Base-by-base conservation (phyloP, 2,113 vertebrate genomes). In the Chinchilla lanigera region DNA sequence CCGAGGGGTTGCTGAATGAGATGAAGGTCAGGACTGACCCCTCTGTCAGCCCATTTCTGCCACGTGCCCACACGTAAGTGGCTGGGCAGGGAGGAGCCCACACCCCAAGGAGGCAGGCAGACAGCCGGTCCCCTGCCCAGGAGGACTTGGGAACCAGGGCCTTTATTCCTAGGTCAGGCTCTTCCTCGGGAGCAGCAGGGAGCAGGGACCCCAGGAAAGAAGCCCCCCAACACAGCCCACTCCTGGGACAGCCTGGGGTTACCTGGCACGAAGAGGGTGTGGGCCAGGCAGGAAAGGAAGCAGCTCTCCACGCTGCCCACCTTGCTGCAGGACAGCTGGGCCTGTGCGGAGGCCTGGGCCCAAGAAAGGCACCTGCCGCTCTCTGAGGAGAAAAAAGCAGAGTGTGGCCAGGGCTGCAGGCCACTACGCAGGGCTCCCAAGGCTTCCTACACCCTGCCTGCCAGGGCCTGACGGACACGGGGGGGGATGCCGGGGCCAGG, bases 191-290 rank as follows among this genome's bases (percentile, higher is more conserved):
- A 71, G 54, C 58, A 35, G 47, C 28, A 58, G 73, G 91, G 77
- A 73, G 52, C 22, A 20, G 44, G 41, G 1, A 38, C 81, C 54
- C n/a, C 44, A 65, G 30, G 50, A 50, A 22, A 54, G 77, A 35
- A 35, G 2, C 35, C 26, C 38, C 4, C 69, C 47, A 8, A 61
- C 82, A n/a, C 44, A 3, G 0, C 44, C 80, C 41, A 3, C 5
- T 61, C 61, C 7, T 0, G 6, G 54, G 61, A 28, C 12, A 6
- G 58, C 44, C 33, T 33, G 28, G 3, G 35, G 71, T 92, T 98
- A 99, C 99, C 99, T 99, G 99, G 99, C 35, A 98, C 73, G 97
- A 99, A 99, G 81, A 99, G 99, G 0, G 99, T 99, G 14, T 99
- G 99, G 93, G 99, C 99, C 0, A 99, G 99, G 96, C 99, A 99